Conservation (phyloP, 2,797 vertebrate genomes). For the Basileuterus tristriatus region DNA sequence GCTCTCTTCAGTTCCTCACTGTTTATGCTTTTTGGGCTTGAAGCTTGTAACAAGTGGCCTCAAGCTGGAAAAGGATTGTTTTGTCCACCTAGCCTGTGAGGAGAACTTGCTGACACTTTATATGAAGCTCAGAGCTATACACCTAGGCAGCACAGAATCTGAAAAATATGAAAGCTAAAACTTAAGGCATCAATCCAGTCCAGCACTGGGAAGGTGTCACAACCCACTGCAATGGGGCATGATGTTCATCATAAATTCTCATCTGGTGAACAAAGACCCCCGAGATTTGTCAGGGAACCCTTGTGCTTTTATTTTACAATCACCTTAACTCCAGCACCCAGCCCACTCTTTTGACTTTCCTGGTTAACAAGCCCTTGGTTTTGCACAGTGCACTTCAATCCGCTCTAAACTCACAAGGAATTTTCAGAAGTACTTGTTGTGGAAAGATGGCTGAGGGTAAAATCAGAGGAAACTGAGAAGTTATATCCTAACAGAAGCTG, state of each 20-base stretch:
- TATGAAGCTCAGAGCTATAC: not conserved
- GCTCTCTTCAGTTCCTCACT: not conserved
- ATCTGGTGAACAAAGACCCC: not conserved
- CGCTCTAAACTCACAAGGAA: not conserved
- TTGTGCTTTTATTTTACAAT: not conserved
- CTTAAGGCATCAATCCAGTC: not conserved
- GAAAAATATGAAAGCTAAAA: not conserved
- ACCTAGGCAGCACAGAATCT: not conserved
- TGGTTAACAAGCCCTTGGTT: not conserved
- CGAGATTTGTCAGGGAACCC: fast-evolving
- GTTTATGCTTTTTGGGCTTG: not conserved
- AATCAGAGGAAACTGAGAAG: too few relatives aligned
- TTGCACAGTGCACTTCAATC: not conserved
- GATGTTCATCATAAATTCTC: not conserved
- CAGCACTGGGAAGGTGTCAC: not conserved
- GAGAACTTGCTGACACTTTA: not conserved
- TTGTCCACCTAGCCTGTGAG: not conserved
- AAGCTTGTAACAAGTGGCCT: not conserved
- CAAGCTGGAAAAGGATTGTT: not conserved
- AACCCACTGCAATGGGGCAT: not conserved
- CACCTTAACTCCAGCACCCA: not conserved
- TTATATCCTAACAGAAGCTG: not conserved
- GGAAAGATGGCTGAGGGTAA: too few relatives aligned
- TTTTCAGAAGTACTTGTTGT: not conserved
- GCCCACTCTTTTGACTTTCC: not conserved